These are phyloP conservation scores for Euphonia xanthogaster DNA, from an alignment of 2,797 vertebrate genomes.

Conservation along the genomic window DNA sequence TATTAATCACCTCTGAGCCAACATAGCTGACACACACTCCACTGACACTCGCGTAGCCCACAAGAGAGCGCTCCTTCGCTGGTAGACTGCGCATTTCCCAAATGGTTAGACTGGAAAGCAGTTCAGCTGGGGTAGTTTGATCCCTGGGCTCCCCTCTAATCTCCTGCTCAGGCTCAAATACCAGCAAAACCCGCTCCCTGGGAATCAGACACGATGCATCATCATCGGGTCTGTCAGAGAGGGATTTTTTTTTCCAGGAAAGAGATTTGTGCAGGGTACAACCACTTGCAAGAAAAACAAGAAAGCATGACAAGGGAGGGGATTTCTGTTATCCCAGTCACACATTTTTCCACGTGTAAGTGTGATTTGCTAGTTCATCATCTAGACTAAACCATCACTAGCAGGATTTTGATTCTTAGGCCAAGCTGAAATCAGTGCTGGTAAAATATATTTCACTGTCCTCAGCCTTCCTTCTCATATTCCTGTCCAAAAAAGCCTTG, in stretches of 20 bases:
- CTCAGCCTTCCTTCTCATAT: neutral
- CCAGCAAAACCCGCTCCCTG: neutral
- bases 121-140: neutral
- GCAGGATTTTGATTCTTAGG: neutral
- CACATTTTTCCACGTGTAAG: neutral
- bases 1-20: neutral
- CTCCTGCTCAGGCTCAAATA: neutral
- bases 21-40: neutral
- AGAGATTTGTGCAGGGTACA: neutral
- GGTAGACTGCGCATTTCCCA: neutral
- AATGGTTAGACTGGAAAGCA: neutral
- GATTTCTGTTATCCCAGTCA: neutral
- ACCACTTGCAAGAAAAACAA: neutral
- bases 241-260: neutral
- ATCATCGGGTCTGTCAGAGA: neutral
- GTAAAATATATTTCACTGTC: neutral
- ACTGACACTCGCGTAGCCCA: neutral
- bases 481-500: neutral
- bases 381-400: neutral
- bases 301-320: neutral
- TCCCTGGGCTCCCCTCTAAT: neutral
- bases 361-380: neutral
- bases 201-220: neutral
- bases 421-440: neutral
- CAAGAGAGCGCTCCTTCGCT: neutral